A percentile compares a stretch with the other conserved stretches of the same genome.
phyloP scores from a whole-genome alignment of 2,113 vertebrate genomes.

The Geothlypis trichas region DNA sequence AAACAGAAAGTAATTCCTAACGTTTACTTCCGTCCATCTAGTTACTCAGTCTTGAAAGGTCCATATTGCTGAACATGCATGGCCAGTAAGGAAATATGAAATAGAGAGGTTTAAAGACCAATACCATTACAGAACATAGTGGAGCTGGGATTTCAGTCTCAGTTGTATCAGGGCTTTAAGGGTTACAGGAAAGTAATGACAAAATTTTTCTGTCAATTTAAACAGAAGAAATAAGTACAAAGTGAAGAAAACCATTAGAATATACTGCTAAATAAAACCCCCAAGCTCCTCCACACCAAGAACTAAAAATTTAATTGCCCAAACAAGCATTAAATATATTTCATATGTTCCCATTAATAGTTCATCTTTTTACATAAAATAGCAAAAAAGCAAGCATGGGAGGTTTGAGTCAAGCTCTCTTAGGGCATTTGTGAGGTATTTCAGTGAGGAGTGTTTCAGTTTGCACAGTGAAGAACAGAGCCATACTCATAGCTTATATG shows the following conservation, averaged over 20 bases:
- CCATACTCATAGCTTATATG: not conserved
- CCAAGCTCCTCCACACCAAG: fast-evolving
- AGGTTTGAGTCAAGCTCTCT: not conserved
- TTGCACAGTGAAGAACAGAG: not conserved
- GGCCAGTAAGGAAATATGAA: not conserved
- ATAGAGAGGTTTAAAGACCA: not conserved
- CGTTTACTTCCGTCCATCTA: not conserved
- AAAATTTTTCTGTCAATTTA: not conserved
- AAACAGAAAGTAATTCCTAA: not conserved
- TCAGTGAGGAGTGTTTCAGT: not conserved
- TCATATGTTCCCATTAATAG: not conserved
- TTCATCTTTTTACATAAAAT: not conserved
- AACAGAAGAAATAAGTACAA: not conserved
- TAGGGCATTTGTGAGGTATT: not conserved
- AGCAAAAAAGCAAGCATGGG: not conserved
- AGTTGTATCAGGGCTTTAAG: not conserved
- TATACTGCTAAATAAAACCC: not conserved
- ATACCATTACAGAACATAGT: not conserved
- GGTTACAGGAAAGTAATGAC: not conserved
- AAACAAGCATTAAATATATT: not conserved
- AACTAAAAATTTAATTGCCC: not conserved
- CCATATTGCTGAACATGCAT: not conserved
- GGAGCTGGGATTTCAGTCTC: not conserved
- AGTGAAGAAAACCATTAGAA: not conserved
- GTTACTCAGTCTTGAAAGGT: not conserved